Percentiles rank a stretch among this genome's conserved stretches.
phyloP scores from a whole-genome alignment of 2,888 invertebrate genomes.

The Myopa tessellatipennis region DNA sequence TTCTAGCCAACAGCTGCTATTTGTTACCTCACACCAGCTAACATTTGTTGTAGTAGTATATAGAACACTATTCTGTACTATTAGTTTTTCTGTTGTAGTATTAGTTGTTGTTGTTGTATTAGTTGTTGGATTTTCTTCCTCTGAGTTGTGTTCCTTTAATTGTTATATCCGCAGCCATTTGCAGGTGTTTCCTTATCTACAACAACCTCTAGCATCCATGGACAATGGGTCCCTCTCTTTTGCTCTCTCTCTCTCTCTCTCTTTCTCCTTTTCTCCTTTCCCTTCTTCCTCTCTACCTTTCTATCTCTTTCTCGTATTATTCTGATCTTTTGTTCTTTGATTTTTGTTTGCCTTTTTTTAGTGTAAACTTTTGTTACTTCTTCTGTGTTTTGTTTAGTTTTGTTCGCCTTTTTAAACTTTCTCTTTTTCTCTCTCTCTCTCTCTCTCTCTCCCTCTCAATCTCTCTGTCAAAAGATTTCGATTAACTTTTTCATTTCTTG shows the following conservation, averaged over 20 bases:
- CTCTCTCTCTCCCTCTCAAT: not conserved
- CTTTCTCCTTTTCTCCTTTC: not conserved
- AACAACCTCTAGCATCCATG: not conserved
- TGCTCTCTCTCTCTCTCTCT: not conserved
- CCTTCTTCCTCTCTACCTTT: not conserved
- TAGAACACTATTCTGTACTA: not conserved
- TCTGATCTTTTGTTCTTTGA: not conserved
- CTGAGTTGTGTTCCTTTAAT: not conserved
- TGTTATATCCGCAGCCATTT: not conserved
- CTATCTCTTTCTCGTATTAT: not conserved
- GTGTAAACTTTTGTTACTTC: not conserved
- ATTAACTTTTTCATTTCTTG: not conserved
- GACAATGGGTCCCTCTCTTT: not conserved
- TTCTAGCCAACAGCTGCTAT: constrained; percentile 13
- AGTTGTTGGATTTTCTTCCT: not conserved
- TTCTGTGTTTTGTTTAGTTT: not conserved
- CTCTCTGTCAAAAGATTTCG: not conserved
- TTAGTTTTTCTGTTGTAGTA: not conserved
- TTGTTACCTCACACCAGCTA: constrained; percentile 10
- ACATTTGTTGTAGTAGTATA: too few relatives aligned
- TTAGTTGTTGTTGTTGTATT: not conserved
- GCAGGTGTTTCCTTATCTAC: not conserved
- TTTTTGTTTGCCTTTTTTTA: not conserved
- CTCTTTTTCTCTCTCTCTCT: not conserved
- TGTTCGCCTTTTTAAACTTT: not conserved